Percentiles rank a stretch among this genome's conserved stretches.
Evolutionary conservation across 2,888 invertebrate species (phyloP).

Genomic region (Abrostola tripartita): DNA sequence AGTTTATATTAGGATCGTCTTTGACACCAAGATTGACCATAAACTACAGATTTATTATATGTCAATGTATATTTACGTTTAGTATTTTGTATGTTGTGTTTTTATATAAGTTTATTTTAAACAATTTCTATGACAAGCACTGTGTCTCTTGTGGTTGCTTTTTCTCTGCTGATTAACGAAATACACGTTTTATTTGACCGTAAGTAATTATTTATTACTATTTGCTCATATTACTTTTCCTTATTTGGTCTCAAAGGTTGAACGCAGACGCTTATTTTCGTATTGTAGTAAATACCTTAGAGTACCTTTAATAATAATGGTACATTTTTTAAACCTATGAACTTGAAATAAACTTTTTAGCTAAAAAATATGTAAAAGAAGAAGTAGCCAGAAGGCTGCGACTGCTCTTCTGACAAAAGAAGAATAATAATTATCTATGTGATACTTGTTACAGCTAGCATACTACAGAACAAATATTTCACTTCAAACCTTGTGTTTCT

Average conservation of each 20-base stretch:
- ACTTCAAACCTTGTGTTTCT: conserved; percentile 67
- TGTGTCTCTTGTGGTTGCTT: conserved; percentile 59
- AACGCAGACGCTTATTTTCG: too few species aligned
- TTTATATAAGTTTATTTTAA: conserved; percentile 17
- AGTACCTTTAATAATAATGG: too few species aligned
- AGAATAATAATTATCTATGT: not conserved
- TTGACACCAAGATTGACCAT: not conserved
- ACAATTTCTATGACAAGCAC: conserved; percentile 61
- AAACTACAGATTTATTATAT: not conserved
- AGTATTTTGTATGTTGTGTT: conserved; percentile 6
- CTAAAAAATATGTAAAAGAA: too few species aligned
- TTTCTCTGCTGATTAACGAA: conserved; percentile 64
- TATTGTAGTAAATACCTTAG: too few species aligned
- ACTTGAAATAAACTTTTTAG: too few species aligned
- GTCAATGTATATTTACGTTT: conserved; percentile 31
- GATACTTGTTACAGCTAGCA: conserved; percentile 57
- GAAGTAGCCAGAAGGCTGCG: too few species aligned
- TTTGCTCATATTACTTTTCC: not conserved
- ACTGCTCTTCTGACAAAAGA: too few species aligned
- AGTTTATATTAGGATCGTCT: too few species aligned
- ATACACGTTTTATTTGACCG: conserved; percentile 59
- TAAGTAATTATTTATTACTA: conserved; percentile 45
- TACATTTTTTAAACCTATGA: too few species aligned
- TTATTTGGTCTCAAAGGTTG: too few species aligned
- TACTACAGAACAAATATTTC: conserved; percentile 59